Base-by-base conservation (phyloP, 2,888 invertebrate genomes). In the Mylabris sibirica region DNA sequence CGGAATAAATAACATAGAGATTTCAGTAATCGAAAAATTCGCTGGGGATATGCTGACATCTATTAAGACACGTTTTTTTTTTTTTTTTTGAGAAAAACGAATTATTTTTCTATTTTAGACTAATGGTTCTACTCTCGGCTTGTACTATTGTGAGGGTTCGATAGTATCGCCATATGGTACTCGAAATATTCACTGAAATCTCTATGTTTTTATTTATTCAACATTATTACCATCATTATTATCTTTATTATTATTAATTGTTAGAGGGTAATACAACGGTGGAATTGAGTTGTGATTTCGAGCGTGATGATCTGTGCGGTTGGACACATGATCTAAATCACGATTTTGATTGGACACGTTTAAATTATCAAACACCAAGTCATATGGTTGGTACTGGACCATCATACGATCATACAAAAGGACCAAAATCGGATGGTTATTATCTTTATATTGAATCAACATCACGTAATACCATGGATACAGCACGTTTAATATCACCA, bases 391-490 rank as follows among this genome's bases (percentile, higher is more conserved):
- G 88, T 0, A 93, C 94, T 0, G 94, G 95, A 4, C 94, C 95
- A 0, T 87, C 88, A 0, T 88, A 87, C 76, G 95, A 95, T 80
- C 95, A 95, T 77, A 95, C 95, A 0, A 86, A 88, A 11, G 91
- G 92, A 0, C 77, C 78, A 1, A 86, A 84, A 35, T 80, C 83
- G 65, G 83, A 83, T n/a, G 89, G 95, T 0, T 89, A 92, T 78
- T 97, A 94, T 82, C 90, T 97, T 89, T 93, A 93, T 76, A 90
- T 95, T 71, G 96, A 96, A 80, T 91, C 93, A 17, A 90, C 93
- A 0, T 87, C 89, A 0, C 85, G 89, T 14, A 76, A 85, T 14
- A 85, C 85, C 59, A 91, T 92, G 75, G 91, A 92, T 70, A 89
- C 89, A 0, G 92, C 95, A 0, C 88, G 92, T 0, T 86, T 95